These are phyloP conservation scores for Centroberyx gerrardi DNA, from an alignment of 2,797 vertebrate species.

Conservation along the genomic window DNA sequence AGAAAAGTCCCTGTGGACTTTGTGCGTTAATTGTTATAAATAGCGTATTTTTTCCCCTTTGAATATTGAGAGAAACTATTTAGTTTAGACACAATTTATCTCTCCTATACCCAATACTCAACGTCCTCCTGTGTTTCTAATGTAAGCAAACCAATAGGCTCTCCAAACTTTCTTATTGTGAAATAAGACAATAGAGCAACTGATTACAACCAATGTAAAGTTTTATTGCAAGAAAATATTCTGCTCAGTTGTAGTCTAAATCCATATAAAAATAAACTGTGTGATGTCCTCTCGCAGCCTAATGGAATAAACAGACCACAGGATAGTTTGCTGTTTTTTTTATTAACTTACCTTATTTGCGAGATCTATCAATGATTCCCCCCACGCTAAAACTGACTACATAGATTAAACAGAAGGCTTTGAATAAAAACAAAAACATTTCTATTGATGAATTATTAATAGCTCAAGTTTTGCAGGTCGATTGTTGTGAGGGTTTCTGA, in stretches of 20 bases:
- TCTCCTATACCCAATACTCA: background rate
- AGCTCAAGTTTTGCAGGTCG: conserved; percentile 95
- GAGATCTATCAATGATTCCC: conserved; percentile 64
- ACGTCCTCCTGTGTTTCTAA: background rate
- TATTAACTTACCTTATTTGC: conserved; percentile 81
- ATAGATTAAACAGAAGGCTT: conserved; percentile 47
- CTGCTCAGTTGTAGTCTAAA: conserved; percentile 86
- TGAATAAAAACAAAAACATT: conserved; percentile 47
- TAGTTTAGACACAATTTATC: background rate
- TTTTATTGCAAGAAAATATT: conserved; percentile 98
- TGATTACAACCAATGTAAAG: conserved; percentile 88
- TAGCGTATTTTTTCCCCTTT: background rate
- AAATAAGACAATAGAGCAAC: conserved; percentile 50
- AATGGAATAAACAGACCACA: conserved; percentile 83
- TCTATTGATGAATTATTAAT: conserved; percentile 77
- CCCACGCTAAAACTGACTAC: conserved; percentile 79
- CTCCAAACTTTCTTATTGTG: conserved; percentile 1
- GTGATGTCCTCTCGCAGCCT: conserved; percentile 83
- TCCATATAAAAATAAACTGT: conserved; percentile 96
- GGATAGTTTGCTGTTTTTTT: conserved; percentile 77
- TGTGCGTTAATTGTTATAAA: background rate
- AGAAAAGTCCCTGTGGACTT: background rate
- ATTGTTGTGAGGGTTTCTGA: conserved; percentile 96
- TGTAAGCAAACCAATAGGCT: conserved; percentile 4
- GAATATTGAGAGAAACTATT: conserved; percentile 1